Conservation (phyloP, 2,113 vertebrate species). For the Gobiocypris rarus region DNA sequence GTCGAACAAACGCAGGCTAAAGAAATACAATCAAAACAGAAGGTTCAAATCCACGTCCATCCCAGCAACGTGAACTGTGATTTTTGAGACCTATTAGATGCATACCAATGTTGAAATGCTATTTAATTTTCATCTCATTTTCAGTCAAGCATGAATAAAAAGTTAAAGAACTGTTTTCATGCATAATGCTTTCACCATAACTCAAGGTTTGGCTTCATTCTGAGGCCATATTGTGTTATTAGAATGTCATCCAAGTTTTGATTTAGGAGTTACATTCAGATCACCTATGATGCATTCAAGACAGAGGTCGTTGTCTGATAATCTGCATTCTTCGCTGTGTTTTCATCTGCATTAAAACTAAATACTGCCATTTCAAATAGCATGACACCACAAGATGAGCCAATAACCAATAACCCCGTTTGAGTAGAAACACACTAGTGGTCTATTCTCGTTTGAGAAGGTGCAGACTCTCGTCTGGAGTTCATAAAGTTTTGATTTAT, state of each 20-base stretch:
- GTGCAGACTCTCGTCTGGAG: not conserved
- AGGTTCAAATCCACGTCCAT: not conserved
- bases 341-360: not conserved
- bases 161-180: not conserved
- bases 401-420: slow-evolving; percentile 19
- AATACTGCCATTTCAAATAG: not conserved
- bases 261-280: not conserved
- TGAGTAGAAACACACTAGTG: not conserved
- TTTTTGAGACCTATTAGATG: not conserved
- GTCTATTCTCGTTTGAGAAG: not conserved
- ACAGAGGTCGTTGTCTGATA: not conserved
- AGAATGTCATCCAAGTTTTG: not conserved
- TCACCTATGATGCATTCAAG: slow-evolving; percentile 23
- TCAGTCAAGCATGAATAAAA: slow-evolving; percentile 3
- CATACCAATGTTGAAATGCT: not conserved
- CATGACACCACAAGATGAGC: not conserved
- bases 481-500: not conserved
- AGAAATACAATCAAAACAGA: not conserved
- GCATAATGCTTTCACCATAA: not conserved
- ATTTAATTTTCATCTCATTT: slow-evolving; percentile 3
- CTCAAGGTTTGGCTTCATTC: not conserved
- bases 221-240: not conserved
- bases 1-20: not conserved
- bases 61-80: not conserved
- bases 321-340: not conserved